Base-by-base conservation (phyloP, 2,113 vertebrate species). In the Salvelinus namaycush region DNA sequence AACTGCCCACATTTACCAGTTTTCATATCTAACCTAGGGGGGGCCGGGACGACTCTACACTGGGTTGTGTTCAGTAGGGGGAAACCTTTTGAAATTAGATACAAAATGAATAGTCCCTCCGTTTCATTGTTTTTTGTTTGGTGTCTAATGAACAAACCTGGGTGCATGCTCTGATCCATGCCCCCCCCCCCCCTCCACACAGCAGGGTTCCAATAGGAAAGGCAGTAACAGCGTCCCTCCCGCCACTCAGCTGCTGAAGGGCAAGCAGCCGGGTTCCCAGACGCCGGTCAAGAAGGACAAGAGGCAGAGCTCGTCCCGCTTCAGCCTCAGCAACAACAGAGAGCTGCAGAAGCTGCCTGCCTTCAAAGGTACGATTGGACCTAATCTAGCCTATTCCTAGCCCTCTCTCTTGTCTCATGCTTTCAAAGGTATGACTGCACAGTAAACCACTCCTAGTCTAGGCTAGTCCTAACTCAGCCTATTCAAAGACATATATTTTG, bases 261-360 rank as follows among this genome's bases (percentile, higher is more conserved):
- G 95, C 82, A 99, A 99, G 90, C 94, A 94, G 91, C 90, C 95
- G 66, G 88, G 90, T 80, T 90, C 95, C 57, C 97, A 96, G 88
- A 91, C 95, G 62, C 84, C 92, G 75, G 87, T 93, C 88, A 99
- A 97, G 92, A 99, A 97, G 84, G 97, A 99, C 83, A 99, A 96
- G 81, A 94, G 97, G 4, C 96, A 96, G 76, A 98, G 93, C 89
- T 98, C 97, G 64, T 97, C 97, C 77, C 93, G 96, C 76, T 97
- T 98, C 89, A 98, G 94, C 73, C 84, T 96, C 88, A 97, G 94
- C 93, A 99, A 94, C 93, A 98, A 96, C 83, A 92, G 98, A 85
- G 98, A 99, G 88, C 96, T 99, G 59, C 98, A 99, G 76, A 99
- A 98, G 84, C 95, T 99, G 74, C 94, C 96, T 0, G 94, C 96